Base-by-base conservation (phyloP, 2,797 vertebrate genomes). In the Megalops cyprinoides region DNA sequence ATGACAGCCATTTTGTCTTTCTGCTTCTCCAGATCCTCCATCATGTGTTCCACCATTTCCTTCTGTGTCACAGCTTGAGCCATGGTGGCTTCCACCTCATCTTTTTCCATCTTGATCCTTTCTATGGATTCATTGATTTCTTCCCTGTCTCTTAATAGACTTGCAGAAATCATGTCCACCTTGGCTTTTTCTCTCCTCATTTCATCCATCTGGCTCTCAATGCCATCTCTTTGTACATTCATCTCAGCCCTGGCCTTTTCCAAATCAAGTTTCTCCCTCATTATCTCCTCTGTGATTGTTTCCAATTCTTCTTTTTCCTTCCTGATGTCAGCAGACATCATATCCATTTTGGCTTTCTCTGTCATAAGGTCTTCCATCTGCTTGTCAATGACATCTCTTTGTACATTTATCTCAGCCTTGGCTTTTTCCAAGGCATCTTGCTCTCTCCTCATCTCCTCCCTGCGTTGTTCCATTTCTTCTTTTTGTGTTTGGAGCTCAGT, bases 221-320 rank as follows among this genome's bases (percentile, higher is more conserved):
- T 77, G 67, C 65, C 77, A 73, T 15, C n/a, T 1, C 48, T 1
- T 7, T 0, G 0, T n/a, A 79, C 79, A 1, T 83, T 37, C 23
- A 34, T 46, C 79, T 78, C 48, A 6, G 23, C 48, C 62, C 55
- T 10, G 56, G 37, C 46, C 75, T 28, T 80, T 55, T 75, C 42
- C 71, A 49, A 23, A 14, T 14, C 53, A 14, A n/a, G n/a, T n/a
- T n/a, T 23, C 14, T 23, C 86, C 39, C n/a, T 18, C 42, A 84
- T 89, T 82, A 91, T 87, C 8, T 85, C 81, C 77, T 83, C 60
- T 1, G 91, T 90, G 12, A 87, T 82, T 42, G 85, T 88, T 88
- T 76, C 55, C 39, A 91, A 77, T 37, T 0, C 15, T 23, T 89
- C 74, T 74, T 37, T 62, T 74, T 81, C 62, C 53, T 55, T 69